A percentile compares a stretch with the other conserved stretches of the same genome.
phyloP scores from a whole-genome alignment of 2,113 vertebrate genomes.

The Podarcis cretensis region DNA sequence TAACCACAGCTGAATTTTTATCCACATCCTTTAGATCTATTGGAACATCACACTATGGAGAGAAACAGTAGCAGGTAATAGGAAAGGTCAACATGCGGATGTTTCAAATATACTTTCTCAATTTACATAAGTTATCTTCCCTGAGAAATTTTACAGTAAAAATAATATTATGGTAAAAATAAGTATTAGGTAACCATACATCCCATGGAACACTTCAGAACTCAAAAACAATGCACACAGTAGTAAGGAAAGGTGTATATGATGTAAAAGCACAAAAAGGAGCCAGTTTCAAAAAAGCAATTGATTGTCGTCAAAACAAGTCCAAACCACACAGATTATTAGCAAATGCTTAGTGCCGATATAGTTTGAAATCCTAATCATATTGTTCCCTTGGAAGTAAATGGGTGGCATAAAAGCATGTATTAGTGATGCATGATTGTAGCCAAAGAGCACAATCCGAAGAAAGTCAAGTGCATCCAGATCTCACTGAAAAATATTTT shows the following conservation, averaged over 20 bases:
- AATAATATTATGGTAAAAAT: neutral
- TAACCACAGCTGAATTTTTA: conserved; percentile 98
- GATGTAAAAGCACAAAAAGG: neutral
- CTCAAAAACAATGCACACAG: neutral
- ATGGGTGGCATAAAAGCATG: neutral
- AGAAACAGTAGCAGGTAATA: conserved; percentile 30
- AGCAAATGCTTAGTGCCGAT: neutral
- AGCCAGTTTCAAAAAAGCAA: neutral
- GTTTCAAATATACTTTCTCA: neutral
- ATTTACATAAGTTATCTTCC: neutral
- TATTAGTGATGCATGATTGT: neutral
- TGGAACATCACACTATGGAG: conserved; percentile 91
- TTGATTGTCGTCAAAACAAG: neutral
- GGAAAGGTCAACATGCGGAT: neutral
- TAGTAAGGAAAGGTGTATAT: neutral
- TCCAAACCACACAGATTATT: neutral
- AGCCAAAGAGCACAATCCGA: neutral
- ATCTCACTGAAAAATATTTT: neutral
- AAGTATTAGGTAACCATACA: neutral
- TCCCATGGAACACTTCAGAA: neutral
- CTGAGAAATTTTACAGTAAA: neutral
- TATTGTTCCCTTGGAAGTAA: neutral
- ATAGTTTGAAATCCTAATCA: neutral
- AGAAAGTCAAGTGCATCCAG: neutral
- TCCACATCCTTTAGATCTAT: conserved; percentile 96